Evolutionary conservation across 2,113 vertebrate species (phyloP), one percentile per base, ranked within the genome.

Genomic region (Okapia johnstoni): DNA sequence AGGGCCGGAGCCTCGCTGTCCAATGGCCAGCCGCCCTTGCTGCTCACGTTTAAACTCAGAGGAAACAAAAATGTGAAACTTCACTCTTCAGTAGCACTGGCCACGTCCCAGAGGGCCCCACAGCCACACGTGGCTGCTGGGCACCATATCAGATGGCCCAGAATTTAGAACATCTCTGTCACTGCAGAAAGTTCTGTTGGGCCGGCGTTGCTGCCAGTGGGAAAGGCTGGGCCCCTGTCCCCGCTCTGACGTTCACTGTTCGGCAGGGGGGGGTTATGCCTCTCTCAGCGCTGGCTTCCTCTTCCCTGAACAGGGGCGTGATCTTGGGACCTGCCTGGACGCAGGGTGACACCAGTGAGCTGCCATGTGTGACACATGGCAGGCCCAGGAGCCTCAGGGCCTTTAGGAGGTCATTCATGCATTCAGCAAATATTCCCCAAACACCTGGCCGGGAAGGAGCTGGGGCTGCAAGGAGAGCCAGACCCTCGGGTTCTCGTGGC

Each of bases 181-280:
- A 2, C 30, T 7, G 6, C 12, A 77, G 50, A 80, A 40, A n/a
- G 46, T 63, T n/a, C 76, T 50, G 2, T 0, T 0, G 2, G 63
- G 23, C 10, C 5, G 19, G 2, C 0, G 0, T 23, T 57, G 83
- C 50, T 4, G 3, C 15, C 83, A 12, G 1, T 1, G 8, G 1
- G n/a, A 13, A 15, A 23, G 14, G 16, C 11, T 26, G 33, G 40
- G 25, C 19, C 23, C 3, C 11, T 30, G 8, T 33, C 30, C 28
- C 84, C 1, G 5, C 55, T 43, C 66, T 30, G 25, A 26, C 7
- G 0, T 1, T 2, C 11, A 3, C 17, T 17, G 40, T 40, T 1
- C 15, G 33, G 17, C 1, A n/a, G 13, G 1, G 4, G 55, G 1
- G 46, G 54, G 21, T 40, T 21, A 23, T 36, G 46, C 43, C 50